These are phyloP conservation scores for Cyclura pinguis DNA, from an alignment of 2,797 vertebrate species.

Conservation along the genomic window DNA sequence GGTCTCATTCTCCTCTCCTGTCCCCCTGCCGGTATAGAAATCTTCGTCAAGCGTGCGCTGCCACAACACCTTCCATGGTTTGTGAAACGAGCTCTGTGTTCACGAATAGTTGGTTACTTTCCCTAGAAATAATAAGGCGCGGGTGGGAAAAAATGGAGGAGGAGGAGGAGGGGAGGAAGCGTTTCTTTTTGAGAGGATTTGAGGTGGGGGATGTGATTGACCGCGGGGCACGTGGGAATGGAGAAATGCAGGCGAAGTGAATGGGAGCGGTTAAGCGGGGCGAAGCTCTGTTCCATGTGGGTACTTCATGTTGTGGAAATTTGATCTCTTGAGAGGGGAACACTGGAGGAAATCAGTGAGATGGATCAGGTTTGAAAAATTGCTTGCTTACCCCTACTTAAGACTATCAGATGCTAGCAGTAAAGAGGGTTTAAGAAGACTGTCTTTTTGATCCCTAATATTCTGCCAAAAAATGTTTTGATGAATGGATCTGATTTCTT, in stretches of 20 bases:
- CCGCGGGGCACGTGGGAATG: slow-evolving; percentile 9
- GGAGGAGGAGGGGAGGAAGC: background rate
- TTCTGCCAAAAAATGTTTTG: background rate
- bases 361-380: background rate
- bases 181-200: background rate
- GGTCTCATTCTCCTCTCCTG: too few relatives aligned
- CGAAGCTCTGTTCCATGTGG: background rate
- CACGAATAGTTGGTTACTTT: background rate
- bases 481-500: background rate
- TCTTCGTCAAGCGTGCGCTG: too few relatives aligned
- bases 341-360: background rate
- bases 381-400: background rate
- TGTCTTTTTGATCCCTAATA: background rate
- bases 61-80: background rate
- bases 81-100: too few relatives aligned
- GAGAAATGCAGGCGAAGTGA: background rate
- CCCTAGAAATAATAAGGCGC: background rate
- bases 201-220: background rate
- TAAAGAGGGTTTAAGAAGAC: background rate
- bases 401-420: background rate
- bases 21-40: too few relatives aligned
- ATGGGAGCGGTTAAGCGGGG: background rate
- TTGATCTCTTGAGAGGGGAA: background rate
- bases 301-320: background rate
- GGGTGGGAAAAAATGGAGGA: too few relatives aligned